Percentiles rank a stretch among this genome's conserved stretches.
Evolutionary conservation across 2,888 invertebrate genomes (phyloP).

Genomic region (Patella pellucida): DNA sequence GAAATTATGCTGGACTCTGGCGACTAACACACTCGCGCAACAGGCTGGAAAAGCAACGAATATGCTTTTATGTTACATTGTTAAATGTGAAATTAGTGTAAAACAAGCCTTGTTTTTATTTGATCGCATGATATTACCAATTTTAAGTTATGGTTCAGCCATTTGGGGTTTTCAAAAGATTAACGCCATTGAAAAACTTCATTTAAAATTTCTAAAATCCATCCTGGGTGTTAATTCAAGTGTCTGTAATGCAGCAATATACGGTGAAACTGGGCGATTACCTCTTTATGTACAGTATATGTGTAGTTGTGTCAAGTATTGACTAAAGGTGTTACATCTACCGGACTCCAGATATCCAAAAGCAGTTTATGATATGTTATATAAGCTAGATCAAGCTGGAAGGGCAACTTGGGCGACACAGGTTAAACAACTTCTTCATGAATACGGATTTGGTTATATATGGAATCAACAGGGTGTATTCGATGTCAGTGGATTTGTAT

Average conservation of each 20-base stretch:
- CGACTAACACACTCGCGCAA: background rate
- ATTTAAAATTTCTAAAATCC: conserved; percentile 19
- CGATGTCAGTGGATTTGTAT: background rate
- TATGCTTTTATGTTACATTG: conserved; percentile 5
- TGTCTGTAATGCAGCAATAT: conserved; percentile 17
- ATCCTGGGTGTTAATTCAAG: conserved; percentile 9
- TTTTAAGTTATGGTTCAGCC: conserved; percentile 18
- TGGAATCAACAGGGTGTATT: background rate
- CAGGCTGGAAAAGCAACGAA: conserved; percentile 14
- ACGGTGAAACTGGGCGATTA: conserved; percentile 21
- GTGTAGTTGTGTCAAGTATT: conserved; percentile 15
- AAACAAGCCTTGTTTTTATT: conserved; percentile 14
- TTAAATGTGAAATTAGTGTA: conserved; percentile 8
- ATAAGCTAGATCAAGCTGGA: conserved; percentile 16
- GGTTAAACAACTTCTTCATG: background rate
- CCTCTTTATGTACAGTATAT: conserved; percentile 17
- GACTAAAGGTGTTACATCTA: conserved; percentile 19
- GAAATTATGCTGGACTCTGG: conserved; percentile 15
- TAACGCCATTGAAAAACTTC: conserved; percentile 18
- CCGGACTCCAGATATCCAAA: conserved; percentile 19
- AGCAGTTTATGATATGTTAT: conserved; percentile 20
- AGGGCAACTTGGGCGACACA: conserved; percentile 17
- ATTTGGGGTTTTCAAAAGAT: conserved; percentile 20
- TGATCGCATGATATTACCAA: conserved; percentile 19
- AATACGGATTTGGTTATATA: background rate